A percentile compares a stretch with the other conserved stretches of the same genome.
Conservation (phyloP, 2,888 invertebrate genomes). For the Helleia helle region DNA sequence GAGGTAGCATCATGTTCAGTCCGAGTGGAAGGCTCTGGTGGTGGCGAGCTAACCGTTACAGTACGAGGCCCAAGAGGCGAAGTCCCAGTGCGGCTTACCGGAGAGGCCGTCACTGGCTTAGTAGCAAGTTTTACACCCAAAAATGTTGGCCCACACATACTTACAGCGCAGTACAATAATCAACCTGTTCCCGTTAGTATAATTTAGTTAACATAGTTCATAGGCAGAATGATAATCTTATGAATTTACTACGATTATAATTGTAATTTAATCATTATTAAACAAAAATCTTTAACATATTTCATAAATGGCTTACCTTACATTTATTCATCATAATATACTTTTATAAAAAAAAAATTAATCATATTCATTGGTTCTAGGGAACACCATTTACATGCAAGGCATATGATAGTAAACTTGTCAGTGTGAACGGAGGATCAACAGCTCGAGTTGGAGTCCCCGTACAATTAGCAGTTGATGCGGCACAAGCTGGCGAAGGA, state of each 20-base stretch:
- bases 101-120: constrained; percentile 89
- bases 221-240: too few species aligned
- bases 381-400: constrained; percentile 93
- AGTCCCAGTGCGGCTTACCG: constrained; percentile 90
- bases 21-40: constrained; percentile 69
- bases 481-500: constrained; percentile 97
- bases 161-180: constrained; percentile 93
- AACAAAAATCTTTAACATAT: too few species aligned
- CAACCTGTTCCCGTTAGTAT: constrained; percentile 80
- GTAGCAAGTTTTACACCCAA: constrained; percentile 93
- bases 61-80: constrained; percentile 91
- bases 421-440: constrained; percentile 86
- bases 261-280: too few species aligned
- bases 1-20: constrained; percentile 66
- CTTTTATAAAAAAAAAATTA: too few species aligned
- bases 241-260: too few species aligned
- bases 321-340: too few species aligned
- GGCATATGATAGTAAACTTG: constrained; percentile 93
- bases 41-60: constrained; percentile 91
- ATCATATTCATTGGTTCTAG: constrained; percentile 38
- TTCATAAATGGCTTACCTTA: too few species aligned
- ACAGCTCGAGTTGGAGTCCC: constrained; percentile 85
- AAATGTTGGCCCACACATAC: constrained; percentile 94
- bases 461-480: constrained; percentile 96
- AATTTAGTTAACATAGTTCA: too few species aligned